Percentiles rank a stretch among this genome's conserved stretches.
Evolutionary conservation across 1,140 invertebrate genomes (phyloP).

Genomic region (Condylostylus longicornis): DNA sequence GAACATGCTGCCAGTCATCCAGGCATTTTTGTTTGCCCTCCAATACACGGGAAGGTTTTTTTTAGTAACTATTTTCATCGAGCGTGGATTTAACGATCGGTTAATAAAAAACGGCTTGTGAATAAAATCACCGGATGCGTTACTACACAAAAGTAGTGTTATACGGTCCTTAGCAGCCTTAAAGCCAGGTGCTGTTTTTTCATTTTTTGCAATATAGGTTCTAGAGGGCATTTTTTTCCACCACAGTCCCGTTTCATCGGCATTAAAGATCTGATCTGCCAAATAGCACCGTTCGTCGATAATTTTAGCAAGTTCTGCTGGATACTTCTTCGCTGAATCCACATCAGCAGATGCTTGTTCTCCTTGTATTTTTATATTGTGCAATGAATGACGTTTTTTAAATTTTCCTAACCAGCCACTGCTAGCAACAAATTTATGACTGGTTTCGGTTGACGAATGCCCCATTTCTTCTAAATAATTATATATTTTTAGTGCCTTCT

Average conservation of each 20-base stretch:
- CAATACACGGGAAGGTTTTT: conserved; percentile 25
- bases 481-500: conserved; percentile 16
- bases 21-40: conserved; percentile 26
- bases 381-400: conserved; percentile 1
- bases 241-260: conserved; percentile 31
- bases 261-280: conserved; percentile 31
- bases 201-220: no score
- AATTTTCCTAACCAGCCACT: conserved; percentile 9
- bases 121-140: conserved; percentile 1
- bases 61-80: conserved; percentile 24
- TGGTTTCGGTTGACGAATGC: conserved; percentile 6
- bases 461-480: conserved; percentile 4
- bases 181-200: conserved; percentile 17
- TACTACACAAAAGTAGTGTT: conserved; percentile 24
- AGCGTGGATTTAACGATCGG: conserved; percentile 24
- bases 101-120: conserved; percentile 10
- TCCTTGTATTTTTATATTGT: conserved; percentile 2
- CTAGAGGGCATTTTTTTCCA: conserved; percentile 35
- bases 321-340: conserved; percentile 3
- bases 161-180: conserved; percentile 30
- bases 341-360: conserved; percentile 4
- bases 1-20: conserved; percentile 22
- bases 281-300: conserved; percentile 12
- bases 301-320: conserved; percentile 3
- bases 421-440: conserved; percentile 8